Conservation (phyloP, 1,140 invertebrate species). For the Plectus sambesii region DNA sequence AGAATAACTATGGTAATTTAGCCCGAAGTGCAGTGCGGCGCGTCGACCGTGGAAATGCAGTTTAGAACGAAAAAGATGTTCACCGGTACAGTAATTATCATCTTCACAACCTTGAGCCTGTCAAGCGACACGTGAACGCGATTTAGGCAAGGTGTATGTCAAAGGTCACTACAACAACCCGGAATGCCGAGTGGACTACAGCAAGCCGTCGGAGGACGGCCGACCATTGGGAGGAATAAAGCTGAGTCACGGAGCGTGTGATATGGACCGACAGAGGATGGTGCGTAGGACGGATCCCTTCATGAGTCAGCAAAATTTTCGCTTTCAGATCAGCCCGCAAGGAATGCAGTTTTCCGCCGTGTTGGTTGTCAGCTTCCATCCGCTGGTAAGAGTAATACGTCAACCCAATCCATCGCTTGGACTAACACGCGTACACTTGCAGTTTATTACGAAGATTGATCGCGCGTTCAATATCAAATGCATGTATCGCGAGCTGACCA, state of each 20-base stretch:
- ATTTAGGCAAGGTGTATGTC: slow-evolving; percentile 37
- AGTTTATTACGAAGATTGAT: slow-evolving; percentile 44
- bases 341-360: slow-evolving; percentile 45
- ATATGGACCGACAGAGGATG: slow-evolving; percentile 43
- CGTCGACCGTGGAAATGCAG: slow-evolving; percentile 44
- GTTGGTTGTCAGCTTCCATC: slow-evolving; percentile 42
- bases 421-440: slow-evolving; percentile 19
- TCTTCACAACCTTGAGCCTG: background rate
- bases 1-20: too few relatives aligned
- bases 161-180: slow-evolving; percentile 43
- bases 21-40: slow-evolving; percentile 39
- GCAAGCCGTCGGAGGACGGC: slow-evolving; percentile 25
- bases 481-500: slow-evolving; percentile 34
- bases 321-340: slow-evolving; percentile 25
- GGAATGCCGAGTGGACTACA: slow-evolving; percentile 43
- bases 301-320: background rate
- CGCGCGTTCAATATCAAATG: slow-evolving; percentile 45
- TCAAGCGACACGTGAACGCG: slow-evolving; percentile 5
- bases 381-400: too few relatives aligned
- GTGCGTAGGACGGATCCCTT: slow-evolving; percentile 7
- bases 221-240: slow-evolving; percentile 35
- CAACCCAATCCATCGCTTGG: background rate
- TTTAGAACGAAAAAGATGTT: slow-evolving; percentile 38
- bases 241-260: slow-evolving; percentile 41
- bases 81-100: slow-evolving; percentile 24